phyloP scores from a whole-genome alignment of 2,797 vertebrate genomes.

The Carduelis carduelis region DNA sequence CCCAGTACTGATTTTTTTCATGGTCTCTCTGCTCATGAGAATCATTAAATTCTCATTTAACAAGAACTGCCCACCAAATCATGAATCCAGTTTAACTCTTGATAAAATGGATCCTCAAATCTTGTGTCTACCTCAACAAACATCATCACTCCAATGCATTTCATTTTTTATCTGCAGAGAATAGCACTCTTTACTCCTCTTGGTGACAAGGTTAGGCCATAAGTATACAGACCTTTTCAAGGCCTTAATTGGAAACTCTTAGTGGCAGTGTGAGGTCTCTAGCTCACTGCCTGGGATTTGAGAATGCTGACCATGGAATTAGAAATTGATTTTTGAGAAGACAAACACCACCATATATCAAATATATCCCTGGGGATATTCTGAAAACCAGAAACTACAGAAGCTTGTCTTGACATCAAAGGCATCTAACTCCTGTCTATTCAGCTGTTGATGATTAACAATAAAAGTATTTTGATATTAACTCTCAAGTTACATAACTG shows the following conservation, averaged over 20 bases:
- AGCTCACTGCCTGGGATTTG: background rate
- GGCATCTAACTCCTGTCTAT: background rate
- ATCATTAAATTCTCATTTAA: background rate
- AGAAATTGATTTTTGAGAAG: constrained; percentile 1
- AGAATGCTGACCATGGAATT: background rate
- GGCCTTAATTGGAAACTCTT: background rate
- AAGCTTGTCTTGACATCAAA: background rate
- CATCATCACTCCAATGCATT: background rate
- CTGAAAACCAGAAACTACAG: constrained; percentile 41
- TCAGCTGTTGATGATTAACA: constrained; percentile 40
- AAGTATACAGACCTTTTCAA: background rate
- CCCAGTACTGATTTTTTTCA: background rate
- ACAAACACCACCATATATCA: background rate
- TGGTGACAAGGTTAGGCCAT: background rate
- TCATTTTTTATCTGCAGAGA: background rate
- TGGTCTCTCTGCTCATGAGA: background rate
- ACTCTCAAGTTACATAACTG: background rate
- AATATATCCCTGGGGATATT: constrained; percentile 2
- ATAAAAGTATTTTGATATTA: background rate
- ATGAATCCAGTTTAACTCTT: background rate
- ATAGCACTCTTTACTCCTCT: background rate
- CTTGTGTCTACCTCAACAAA: background rate
- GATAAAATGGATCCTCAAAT: background rate
- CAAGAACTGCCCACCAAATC: background rate
- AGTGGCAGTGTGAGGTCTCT: background rate